Conservation (phyloP, 2,888 invertebrate species). For the Anorthoa munda region DNA sequence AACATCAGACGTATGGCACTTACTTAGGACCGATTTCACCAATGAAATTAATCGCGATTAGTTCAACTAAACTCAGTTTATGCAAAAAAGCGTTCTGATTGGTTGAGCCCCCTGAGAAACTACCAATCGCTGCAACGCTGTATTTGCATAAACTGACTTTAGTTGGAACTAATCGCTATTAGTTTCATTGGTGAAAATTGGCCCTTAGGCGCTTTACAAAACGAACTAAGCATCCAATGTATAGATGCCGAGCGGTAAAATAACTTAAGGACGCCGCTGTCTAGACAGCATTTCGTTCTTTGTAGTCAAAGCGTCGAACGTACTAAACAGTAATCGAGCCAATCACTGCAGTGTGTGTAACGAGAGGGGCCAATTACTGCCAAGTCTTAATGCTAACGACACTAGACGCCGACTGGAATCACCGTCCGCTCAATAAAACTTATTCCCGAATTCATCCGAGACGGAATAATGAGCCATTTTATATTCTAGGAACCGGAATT, state of each 20-base stretch:
- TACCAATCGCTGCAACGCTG: too few species aligned
- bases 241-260: constrained; percentile 15
- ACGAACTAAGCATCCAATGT: constrained; percentile 11
- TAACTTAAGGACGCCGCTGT: constrained; percentile 45
- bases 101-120: too few species aligned
- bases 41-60: too few species aligned
- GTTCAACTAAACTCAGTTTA: too few species aligned
- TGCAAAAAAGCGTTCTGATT: too few species aligned
- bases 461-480: constrained; percentile 64
- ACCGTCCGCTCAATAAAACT: constrained; percentile 61
- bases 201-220: background rate
- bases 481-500: constrained; percentile 63
- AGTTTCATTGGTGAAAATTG: too few species aligned
- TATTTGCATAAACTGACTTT: too few species aligned
- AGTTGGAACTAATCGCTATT: too few species aligned
- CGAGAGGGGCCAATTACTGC: constrained; percentile 63
- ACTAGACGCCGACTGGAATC: constrained; percentile 55
- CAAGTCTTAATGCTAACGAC: constrained; percentile 61
- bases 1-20: background rate
- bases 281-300: constrained; percentile 58
- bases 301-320: constrained; percentile 54
- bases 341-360: constrained; percentile 66
- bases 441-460: constrained; percentile 60
- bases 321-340: constrained; percentile 67
- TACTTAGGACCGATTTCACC: too few species aligned